Evolutionary conservation across 2,888 invertebrate genomes (phyloP), one percentile per base, ranked within the genome.

Genomic region (Limnephilus marmoratus): DNA sequence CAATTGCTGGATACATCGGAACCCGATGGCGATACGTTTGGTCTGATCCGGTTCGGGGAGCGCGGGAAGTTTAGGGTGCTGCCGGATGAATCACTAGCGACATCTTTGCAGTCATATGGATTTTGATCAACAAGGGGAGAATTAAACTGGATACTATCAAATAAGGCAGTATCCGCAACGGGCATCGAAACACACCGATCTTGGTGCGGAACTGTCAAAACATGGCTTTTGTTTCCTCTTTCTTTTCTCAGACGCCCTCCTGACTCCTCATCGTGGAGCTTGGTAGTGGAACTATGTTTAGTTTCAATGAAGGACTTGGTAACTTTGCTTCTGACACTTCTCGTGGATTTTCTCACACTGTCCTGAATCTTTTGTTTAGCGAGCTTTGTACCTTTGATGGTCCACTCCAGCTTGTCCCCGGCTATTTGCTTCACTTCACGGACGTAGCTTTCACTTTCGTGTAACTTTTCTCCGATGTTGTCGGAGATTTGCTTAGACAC

Each of bases 61-160:
- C 13, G 85, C 7, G 37, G 18, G 2, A 41, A 12, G 45, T 85
- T 85, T 24, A 45, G 13, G 45, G 24, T 41, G 41, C n/a, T n/a
- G 3, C 85, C n/a, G 11, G 85, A 85, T 41, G 41, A 37, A 18
- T n/a, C n/a, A 85, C n/a, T 9, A 85, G 41, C 85, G 4, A 24
- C 24, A n/a, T 85, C 41, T 41, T 2, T 82, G n/a, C 24, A 1
- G 53, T 68, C 13, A 37, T 34, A 53, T 34, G 89, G 82, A 49
- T 95, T 96, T 94, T 96, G 96, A 94, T 95, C 95, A 81, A 95
- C 94, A 90, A 97, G 94, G 3, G 97, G 97, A 29, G 97, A 97
- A 94, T 97, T 96, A 94, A 97, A 97, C 93, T 96, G 96, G 93
- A 97, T 97, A 85, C 96, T 96, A 94, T 97, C 97, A 95, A 98